A percentile compares a stretch with the other conserved stretches of the same genome.
Conservation (phyloP, 1,140 invertebrate species). For the Gryon sp. region DNA sequence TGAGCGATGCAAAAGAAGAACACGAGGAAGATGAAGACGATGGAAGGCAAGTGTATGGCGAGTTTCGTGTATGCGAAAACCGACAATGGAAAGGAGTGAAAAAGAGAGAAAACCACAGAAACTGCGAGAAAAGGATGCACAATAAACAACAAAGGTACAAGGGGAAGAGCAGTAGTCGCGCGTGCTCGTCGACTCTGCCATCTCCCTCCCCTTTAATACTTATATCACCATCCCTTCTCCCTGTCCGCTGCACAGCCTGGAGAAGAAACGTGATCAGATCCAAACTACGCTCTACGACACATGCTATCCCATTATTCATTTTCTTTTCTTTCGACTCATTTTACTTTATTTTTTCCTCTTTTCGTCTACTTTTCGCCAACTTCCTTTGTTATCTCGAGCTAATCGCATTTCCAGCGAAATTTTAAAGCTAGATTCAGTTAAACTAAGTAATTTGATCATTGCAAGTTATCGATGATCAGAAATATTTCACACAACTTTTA, state of each 20-base stretch:
- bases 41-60: background rate
- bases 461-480: no score
- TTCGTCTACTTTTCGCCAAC: background rate
- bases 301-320: constrained; percentile 13
- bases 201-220: background rate
- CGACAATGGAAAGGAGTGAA: no score
- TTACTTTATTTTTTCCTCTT: background rate
- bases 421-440: constrained; percentile 3
- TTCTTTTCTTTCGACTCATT: constrained; percentile 1
- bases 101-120: background rate
- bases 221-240: background rate
- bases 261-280: background rate
- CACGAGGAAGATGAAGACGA: constrained; percentile 6
- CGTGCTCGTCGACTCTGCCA: constrained; percentile 17
- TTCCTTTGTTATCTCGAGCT: constrained; percentile 10
- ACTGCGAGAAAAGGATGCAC: background rate
- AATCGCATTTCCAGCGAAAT: background rate
- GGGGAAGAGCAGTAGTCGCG: constrained; percentile 4
- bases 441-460: no score
- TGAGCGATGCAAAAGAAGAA: constrained; percentile 10
- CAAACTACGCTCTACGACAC: background rate
- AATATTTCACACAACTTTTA: no score
- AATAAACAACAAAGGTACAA: no score
- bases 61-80: background rate
- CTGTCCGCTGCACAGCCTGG: background rate